These are phyloP conservation scores for Chondrosia reniformis DNA, from an alignment of 37 sponge, comb jelly and placozoan genomes.

Conservation along the genomic window DNA sequence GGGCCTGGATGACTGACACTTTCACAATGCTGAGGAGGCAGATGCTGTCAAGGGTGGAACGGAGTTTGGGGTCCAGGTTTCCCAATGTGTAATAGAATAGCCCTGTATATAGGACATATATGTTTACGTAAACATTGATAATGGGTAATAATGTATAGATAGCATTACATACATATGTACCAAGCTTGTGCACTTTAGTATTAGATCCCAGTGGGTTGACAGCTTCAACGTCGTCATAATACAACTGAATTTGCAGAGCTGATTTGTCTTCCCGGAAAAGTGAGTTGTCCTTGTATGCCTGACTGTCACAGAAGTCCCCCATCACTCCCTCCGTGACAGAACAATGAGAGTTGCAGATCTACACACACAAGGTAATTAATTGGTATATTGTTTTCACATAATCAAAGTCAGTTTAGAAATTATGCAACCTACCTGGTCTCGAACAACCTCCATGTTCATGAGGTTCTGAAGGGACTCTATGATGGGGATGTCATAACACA, in stretches of 20 bases:
- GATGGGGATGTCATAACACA: slow-evolving; percentile 7
- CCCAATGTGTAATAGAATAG: slow-evolving; percentile 48
- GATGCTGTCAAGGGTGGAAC: slow-evolving; percentile 28
- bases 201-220: slow-evolving; percentile 51
- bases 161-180: slow-evolving; percentile 12
- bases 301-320: slow-evolving; percentile 48
- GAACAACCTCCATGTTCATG: not conserved
- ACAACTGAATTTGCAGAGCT: slow-evolving; percentile 46
- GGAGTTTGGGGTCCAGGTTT: slow-evolving; percentile 30
- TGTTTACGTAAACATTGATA: not conserved
- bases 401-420: not conserved
- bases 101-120: slow-evolving; percentile 11
- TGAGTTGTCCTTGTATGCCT: slow-evolving; percentile 19
- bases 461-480: not conserved
- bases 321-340: not conserved
- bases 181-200: slow-evolving; percentile 53
- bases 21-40: slow-evolving; percentile 28
- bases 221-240: slow-evolving; percentile 59
- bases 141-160: not conserved
- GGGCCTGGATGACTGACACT: slow-evolving; percentile 6
- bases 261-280: slow-evolving; percentile 15
- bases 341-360: not conserved
- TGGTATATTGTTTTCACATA: not conserved
- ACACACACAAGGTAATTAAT: not conserved
- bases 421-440: not conserved